phyloP scores from a whole-genome alignment of 2,113 vertebrate genomes.

The Petrocephalus microphthalmus region DNA sequence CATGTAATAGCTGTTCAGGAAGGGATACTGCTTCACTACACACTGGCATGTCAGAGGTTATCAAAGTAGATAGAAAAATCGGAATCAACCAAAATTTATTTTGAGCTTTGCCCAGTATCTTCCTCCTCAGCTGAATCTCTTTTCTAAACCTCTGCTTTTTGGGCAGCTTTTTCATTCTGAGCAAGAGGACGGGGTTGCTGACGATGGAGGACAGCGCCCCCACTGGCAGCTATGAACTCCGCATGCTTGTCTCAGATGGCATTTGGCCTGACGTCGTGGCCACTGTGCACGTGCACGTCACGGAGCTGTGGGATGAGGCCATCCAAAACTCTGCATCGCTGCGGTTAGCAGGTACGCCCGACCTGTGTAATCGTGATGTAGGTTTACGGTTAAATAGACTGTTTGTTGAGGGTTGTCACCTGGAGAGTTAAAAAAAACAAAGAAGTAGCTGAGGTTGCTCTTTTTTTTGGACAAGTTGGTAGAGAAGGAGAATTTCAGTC shows the following conservation, averaged over 20 bases:
- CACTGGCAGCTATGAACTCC: constrained; percentile 68
- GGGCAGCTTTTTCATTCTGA: constrained; percentile 72
- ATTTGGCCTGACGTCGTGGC: constrained; percentile 77
- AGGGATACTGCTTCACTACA: neutral
- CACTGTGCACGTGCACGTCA: constrained; percentile 64
- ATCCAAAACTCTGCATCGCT: constrained; percentile 72
- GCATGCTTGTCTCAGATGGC: constrained; percentile 75
- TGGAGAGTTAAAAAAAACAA: neutral
- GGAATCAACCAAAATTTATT: neutral
- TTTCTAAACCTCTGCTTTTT: neutral
- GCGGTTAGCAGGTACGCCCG: constrained; percentile 64
- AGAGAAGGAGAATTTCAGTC: neutral
- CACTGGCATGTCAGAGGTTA: neutral
- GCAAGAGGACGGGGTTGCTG: constrained; percentile 75
- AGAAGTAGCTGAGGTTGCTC: too few species aligned
- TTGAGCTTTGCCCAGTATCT: neutral
- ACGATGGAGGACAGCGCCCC: constrained; percentile 72
- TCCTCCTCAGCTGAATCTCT: neutral
- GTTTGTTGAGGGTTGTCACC: neutral
- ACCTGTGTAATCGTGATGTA: neutral
- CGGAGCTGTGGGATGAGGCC: constrained; percentile 69
- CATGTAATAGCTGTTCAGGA: neutral
- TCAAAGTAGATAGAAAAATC: neutral
- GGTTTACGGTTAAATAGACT: neutral
- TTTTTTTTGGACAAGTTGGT: neutral